Conservation (phyloP, 2,797 vertebrate genomes). For the Anguilla megastoma region DNA sequence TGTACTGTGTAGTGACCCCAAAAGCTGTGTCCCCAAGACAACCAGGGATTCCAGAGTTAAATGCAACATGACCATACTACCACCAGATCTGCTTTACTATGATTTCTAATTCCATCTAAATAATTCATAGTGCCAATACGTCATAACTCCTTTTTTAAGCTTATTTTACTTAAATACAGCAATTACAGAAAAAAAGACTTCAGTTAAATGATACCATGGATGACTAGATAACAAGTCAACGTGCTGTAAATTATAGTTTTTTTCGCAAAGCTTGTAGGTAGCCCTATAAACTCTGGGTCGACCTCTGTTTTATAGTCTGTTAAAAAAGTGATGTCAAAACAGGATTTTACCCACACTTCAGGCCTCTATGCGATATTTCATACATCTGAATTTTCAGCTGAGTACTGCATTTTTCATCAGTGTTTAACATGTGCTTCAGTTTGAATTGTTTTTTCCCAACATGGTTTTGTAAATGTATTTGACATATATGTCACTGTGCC, state of each 20-base stretch:
- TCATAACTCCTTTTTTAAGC: not conserved
- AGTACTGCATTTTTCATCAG: not conserved
- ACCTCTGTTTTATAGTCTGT: not conserved
- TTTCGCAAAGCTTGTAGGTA: not conserved
- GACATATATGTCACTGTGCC: not conserved
- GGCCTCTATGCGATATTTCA: not conserved
- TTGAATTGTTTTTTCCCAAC: not conserved
- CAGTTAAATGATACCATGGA: not conserved
- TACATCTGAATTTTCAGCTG: not conserved
- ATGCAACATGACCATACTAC: not conserved
- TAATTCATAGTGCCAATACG: too few relatives aligned
- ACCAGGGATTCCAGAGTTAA: not conserved
- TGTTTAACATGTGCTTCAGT: not conserved
- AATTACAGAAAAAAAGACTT: not conserved
- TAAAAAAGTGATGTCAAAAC: too few relatives aligned
- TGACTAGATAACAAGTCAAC: not conserved
- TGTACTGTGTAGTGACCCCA: not conserved
- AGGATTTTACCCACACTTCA: not conserved
- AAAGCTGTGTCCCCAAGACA: not conserved
- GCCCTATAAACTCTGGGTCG: not conserved
- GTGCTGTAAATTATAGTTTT: not conserved
- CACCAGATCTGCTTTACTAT: not conserved
- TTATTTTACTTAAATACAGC: not conserved
- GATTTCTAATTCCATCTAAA: not conserved
- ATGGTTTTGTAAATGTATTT: not conserved